Conservation (phyloP, 2,888 invertebrate genomes). For the Rhyacophila evoluta region DNA sequence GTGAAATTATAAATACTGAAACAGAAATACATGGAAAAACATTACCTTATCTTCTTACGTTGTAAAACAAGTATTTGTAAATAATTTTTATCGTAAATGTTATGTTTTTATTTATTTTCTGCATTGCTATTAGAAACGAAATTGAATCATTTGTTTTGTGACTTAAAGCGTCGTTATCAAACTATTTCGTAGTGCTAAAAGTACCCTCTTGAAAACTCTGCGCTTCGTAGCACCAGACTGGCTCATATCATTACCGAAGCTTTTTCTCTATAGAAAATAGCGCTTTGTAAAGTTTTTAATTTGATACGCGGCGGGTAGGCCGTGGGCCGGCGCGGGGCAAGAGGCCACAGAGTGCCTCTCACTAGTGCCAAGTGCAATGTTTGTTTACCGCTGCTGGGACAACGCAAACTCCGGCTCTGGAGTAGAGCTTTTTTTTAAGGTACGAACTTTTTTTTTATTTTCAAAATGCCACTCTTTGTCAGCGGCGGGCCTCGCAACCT, state of each 20-base stretch:
- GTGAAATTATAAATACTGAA: too few relatives aligned
- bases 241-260: constrained; percentile 45
- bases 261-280: constrained; percentile 41
- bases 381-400: constrained; percentile 35
- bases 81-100: too few relatives aligned
- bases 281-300: constrained; percentile 52
- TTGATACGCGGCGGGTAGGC: constrained; percentile 42
- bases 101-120: too few relatives aligned
- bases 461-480: constrained; percentile 30
- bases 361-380: constrained; percentile 21
- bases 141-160: not conserved
- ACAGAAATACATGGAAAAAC: too few relatives aligned
- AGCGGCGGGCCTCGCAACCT: not conserved
- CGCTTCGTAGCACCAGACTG: not conserved
- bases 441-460: constrained; percentile 6
- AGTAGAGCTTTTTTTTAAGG: not conserved
- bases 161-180: not conserved
- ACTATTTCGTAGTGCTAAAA: constrained; percentile 10
- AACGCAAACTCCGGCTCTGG: constrained; percentile 1
- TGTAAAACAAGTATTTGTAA: too few relatives aligned
- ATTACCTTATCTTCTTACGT: too few relatives aligned
- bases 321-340: not conserved
- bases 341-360: not conserved
- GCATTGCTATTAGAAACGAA: too few relatives aligned
- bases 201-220: constrained; percentile 9